These are phyloP conservation scores for Luehdorfia chinensis DNA, from an alignment of 1,140 invertebrate genomes.

Conservation along the genomic window DNA sequence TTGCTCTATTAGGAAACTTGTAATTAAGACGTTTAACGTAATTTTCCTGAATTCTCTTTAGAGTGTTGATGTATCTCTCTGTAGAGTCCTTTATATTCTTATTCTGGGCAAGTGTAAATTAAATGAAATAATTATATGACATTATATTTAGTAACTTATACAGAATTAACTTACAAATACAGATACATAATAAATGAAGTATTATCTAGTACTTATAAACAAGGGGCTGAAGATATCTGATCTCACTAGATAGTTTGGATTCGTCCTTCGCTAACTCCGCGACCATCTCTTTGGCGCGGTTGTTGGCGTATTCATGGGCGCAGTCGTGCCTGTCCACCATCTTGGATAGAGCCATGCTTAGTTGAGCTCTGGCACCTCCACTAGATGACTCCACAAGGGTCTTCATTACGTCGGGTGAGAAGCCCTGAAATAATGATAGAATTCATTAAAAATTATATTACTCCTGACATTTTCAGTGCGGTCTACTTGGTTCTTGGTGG, in stretches of 20 bases:
- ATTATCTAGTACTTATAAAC: conserved; percentile 44
- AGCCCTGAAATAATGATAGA: conserved; percentile 70
- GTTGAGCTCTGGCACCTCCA: conserved; percentile 71
- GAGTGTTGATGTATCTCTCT: too few species aligned
- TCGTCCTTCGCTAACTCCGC: conserved; percentile 69
- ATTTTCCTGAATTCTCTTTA: too few species aligned
- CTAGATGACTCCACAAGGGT: conserved; percentile 65
- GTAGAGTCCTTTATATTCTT: too few species aligned
- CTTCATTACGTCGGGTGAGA: conserved; percentile 67
- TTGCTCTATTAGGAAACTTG: too few species aligned
- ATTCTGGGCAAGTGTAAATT: too few species aligned
- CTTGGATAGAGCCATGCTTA: conserved; percentile 68
- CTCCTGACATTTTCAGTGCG: too few species aligned
- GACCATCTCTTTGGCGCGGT: conserved; percentile 72
- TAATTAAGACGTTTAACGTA: too few species aligned
- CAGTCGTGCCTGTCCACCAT: conserved; percentile 75
- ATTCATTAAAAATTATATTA: too few species aligned
- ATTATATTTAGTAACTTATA: conserved; percentile 12
- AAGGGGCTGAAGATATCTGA: conserved; percentile 69
- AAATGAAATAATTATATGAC: neutral
- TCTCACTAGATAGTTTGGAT: conserved; percentile 69
- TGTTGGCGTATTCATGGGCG: conserved; percentile 71
- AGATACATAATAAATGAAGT: conserved; percentile 12
- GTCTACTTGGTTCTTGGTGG: too few species aligned
- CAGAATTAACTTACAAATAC: conserved; percentile 12